A percentile compares a stretch with the other conserved stretches of the same genome.
Conservation (phyloP, 2,113 vertebrate genomes). For the Zosterops lateralis region DNA sequence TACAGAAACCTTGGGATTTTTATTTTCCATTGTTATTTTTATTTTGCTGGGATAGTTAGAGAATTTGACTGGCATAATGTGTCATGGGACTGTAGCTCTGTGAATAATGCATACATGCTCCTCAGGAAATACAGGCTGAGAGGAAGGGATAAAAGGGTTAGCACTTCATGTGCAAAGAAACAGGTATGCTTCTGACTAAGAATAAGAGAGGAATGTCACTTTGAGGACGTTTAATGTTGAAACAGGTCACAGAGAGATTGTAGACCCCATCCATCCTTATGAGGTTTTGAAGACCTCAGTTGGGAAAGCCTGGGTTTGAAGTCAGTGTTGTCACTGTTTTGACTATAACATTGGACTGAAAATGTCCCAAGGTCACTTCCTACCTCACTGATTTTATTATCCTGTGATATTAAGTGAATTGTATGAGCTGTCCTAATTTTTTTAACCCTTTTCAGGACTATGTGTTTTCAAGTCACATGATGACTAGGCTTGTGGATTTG, state of each 20-base stretch:
- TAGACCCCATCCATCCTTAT: fast-evolving
- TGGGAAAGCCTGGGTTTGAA: neutral
- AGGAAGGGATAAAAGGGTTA: neutral
- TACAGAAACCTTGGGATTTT: neutral
- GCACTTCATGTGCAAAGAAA: neutral
- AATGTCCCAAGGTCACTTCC: neutral
- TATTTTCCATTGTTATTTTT: neutral
- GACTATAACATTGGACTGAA: neutral
- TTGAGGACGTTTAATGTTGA: neutral
- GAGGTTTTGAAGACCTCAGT: neutral
- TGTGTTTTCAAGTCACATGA: neutral
- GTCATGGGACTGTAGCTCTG: neutral
- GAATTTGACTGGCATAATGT: neutral
- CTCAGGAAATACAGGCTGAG: neutral
- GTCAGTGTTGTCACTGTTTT: neutral
- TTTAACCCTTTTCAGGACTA: neutral
- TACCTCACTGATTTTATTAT: neutral
- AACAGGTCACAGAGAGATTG: neutral
- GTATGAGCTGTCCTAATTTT: neutral
- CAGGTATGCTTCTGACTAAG: neutral
- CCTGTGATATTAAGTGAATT: neutral
- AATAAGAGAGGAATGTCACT: neutral
- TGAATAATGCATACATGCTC: neutral
- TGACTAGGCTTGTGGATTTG: neutral
- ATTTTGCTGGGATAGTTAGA: neutral